Evolutionary conservation across 64 coral and sea anemone genomes (phyloP).

Genomic region (Platygyra sinensis): DNA sequence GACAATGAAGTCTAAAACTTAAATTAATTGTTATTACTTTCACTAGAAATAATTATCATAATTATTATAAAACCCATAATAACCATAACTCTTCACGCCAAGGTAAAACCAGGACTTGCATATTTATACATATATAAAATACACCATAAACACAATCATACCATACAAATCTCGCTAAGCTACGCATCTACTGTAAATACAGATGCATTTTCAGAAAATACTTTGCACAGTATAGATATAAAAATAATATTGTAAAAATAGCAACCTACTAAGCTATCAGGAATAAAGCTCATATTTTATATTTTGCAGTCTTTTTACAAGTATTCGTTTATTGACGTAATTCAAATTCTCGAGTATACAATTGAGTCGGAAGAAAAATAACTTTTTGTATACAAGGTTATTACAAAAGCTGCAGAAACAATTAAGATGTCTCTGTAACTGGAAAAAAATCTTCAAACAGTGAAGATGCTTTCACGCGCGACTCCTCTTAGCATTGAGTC

Average conservation of each 20-base stretch:
- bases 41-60: background rate
- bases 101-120: background rate
- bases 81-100: background rate
- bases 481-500: background rate
- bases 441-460: background rate
- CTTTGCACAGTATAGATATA: background rate
- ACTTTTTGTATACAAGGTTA: background rate
- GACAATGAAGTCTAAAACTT: background rate
- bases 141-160: background rate
- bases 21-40: background rate
- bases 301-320: background rate
- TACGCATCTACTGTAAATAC: background rate
- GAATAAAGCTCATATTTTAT: background rate
- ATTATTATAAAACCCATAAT: background rate
- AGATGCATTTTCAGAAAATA: constrained; percentile 11
- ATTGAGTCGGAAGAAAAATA: background rate
- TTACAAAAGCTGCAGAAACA: background rate
- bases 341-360: background rate
- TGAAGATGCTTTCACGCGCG: background rate
- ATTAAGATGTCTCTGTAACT: background rate
- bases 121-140: constrained; percentile 1
- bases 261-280: background rate
- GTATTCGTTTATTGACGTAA: background rate
- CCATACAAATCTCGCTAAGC: constrained; percentile 10
- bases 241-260: constrained; percentile 35